phyloP scores from a whole-genome alignment of 2,888 invertebrate genomes.

The Xestia sexstrigata region DNA sequence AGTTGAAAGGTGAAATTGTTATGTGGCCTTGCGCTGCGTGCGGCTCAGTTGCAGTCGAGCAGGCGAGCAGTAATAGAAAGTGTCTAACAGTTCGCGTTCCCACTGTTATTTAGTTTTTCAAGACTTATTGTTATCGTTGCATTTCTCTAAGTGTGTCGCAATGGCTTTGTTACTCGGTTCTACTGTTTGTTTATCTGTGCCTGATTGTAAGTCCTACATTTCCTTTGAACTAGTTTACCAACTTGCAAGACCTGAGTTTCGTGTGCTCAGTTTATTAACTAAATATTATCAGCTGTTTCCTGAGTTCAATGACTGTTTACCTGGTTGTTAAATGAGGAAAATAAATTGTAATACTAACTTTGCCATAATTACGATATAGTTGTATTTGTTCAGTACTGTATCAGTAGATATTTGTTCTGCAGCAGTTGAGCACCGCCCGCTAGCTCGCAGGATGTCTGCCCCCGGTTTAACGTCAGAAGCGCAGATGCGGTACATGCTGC shows the following conservation, averaged over 20 bases:
- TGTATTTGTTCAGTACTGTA: conserved; percentile 15
- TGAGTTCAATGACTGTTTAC: conserved; percentile 47
- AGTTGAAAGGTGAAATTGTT: conserved; percentile 87
- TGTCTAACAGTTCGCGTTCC: conserved; percentile 58
- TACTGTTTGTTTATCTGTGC: conserved; percentile 80
- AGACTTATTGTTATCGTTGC: conserved; percentile 50
- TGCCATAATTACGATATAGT: conserved; percentile 12
- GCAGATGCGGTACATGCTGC: conserved; percentile 95
- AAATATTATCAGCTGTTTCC: conserved; percentile 46
- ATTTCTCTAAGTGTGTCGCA: conserved; percentile 50
- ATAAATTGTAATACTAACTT: conserved; percentile 22
- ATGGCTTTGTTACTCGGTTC: conserved; percentile 80
- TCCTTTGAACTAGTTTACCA: conserved; percentile 29
- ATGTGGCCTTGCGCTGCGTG: conserved; percentile 70
- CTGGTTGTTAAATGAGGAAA: conserved; percentile 37
- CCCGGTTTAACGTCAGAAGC: conserved; percentile 92
- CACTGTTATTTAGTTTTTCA: conserved; percentile 35
- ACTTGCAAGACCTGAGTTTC: conserved; percentile 19
- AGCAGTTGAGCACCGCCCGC: conserved; percentile 77
- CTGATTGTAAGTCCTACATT: conserved; percentile 78
- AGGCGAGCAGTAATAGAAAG: conserved; percentile 73
- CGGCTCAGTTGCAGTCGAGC: conserved; percentile 57
- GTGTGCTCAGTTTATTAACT: conserved; percentile 16
- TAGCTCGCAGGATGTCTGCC: conserved; percentile 88
- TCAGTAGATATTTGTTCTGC: conserved; percentile 20